Percentiles rank a stretch among this genome's conserved stretches.
These are phyloP conservation scores for Aplysia californica DNA, from an alignment of 1,140 invertebrate genomes.

Conservation along the genomic window DNA sequence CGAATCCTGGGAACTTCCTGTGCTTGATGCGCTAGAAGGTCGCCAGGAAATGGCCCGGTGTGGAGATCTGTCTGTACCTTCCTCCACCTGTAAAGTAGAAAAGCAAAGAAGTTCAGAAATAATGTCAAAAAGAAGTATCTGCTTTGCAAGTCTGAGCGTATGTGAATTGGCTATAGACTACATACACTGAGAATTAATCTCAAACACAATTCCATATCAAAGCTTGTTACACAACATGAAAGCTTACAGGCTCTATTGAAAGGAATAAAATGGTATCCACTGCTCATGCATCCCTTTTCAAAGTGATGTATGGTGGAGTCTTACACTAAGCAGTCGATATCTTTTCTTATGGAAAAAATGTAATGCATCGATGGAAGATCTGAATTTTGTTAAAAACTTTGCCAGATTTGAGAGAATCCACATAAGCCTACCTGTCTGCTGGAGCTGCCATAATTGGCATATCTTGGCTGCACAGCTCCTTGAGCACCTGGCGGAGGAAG, in stretches of 20 bases:
- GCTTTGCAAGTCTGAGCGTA: too few species aligned
- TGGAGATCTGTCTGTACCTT: neutral
- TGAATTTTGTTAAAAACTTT: neutral
- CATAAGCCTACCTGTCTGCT: slow-evolving; percentile 35
- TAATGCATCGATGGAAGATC: neutral
- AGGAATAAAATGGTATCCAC: too few species aligned
- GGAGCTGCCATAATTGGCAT: slow-evolving; percentile 28
- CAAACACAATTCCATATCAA: neutral
- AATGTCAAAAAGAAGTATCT: neutral
- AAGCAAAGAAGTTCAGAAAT: neutral
- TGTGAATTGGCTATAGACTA: neutral
- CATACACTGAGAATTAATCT: neutral
- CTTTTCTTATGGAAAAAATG: neutral
- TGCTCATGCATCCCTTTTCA: too few species aligned
- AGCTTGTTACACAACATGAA: too few species aligned
- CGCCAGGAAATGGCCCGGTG: slow-evolving; percentile 31
- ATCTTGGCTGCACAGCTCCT: slow-evolving; percentile 7
- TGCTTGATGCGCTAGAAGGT: slow-evolving; percentile 39
- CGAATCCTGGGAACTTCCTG: slow-evolving; percentile 17
- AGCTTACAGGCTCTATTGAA: too few species aligned
- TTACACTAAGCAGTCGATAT: too few species aligned
- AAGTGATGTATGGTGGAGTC: too few species aligned
- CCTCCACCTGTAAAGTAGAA: neutral
- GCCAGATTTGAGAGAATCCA: too few species aligned
- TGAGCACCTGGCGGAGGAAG: neutral